These are phyloP conservation scores for Apteryx owenii DNA, from an alignment of 2,113 vertebrate species.

Conservation along the genomic window DNA sequence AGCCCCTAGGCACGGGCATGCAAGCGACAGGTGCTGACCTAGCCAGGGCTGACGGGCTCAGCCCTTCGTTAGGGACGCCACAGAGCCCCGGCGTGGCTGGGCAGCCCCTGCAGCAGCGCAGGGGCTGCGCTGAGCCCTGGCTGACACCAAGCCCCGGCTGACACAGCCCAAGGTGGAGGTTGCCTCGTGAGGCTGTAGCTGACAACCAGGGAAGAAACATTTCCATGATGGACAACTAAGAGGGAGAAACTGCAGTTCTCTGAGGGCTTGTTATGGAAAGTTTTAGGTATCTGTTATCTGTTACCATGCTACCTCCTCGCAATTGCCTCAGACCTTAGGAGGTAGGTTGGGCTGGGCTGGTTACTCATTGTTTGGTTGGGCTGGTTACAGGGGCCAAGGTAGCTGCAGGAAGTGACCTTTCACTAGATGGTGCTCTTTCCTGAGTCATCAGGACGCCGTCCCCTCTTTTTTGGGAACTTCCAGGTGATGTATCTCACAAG, in stretches of 20 bases:
- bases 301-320: neutral
- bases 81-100: accelerated
- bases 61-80: neutral
- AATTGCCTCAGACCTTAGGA: neutral
- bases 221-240: neutral
- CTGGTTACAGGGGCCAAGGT: neutral
- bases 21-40: accelerated
- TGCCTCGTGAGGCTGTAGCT: neutral
- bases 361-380: neutral
- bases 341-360: neutral
- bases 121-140: neutral
- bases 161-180: neutral
- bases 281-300: neutral
- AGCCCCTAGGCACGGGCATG: accelerated
- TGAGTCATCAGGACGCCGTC: neutral
- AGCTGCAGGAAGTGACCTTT: neutral
- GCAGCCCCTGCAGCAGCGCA: neutral
- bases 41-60: neutral
- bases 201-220: neutral
- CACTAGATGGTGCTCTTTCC: constrained; percentile 71
- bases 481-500: neutral
- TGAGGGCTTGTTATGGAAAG: neutral
- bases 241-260: neutral
- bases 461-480: neutral
- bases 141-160: no score